A percentile compares a stretch with the other conserved stretches of the same genome.
Conservation (phyloP, 2,888 invertebrate species). For the Oeneis ivallda region DNA sequence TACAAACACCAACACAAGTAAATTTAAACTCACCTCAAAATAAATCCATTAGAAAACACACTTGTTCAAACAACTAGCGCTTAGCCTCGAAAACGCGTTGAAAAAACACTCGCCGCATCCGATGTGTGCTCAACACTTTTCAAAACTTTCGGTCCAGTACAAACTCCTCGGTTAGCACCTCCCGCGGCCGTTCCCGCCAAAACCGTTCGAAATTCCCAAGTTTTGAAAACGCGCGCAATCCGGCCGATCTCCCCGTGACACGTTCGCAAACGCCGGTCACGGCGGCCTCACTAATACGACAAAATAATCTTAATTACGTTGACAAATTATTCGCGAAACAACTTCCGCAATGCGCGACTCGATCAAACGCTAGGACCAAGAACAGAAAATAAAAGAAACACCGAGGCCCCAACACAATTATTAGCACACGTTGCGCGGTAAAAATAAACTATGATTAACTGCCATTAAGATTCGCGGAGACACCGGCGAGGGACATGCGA, state of each 20-base stretch:
- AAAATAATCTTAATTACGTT: slow-evolving; percentile 24
- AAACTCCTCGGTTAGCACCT: slow-evolving; percentile 59
- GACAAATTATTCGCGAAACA: slow-evolving; percentile 53
- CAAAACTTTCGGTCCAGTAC: slow-evolving; percentile 72
- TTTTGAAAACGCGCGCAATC: slow-evolving; percentile 7
- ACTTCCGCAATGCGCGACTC: slow-evolving; percentile 70
- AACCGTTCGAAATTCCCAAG: slow-evolving; percentile 35
- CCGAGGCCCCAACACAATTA: slow-evolving; percentile 71
- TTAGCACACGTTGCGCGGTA: slow-evolving; percentile 78
- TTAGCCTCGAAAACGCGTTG: slow-evolving; percentile 82
- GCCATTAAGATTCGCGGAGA: slow-evolving; percentile 79
- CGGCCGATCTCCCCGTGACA: not conserved
- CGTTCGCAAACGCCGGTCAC: slow-evolving; percentile 15
- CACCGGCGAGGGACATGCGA: slow-evolving; percentile 63
- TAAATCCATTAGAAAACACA: slow-evolving; percentile 83
- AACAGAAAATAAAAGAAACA: slow-evolving; percentile 62
- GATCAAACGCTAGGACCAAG: slow-evolving; percentile 62
- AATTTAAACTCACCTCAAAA: slow-evolving; percentile 82
- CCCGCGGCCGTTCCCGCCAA: slow-evolving; percentile 62
- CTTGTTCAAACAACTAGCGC: slow-evolving; percentile 82
- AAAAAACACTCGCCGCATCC: slow-evolving; percentile 78
- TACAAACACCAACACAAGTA: slow-evolving; percentile 81
- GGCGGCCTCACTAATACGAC: slow-evolving; percentile 9
- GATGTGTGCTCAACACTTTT: slow-evolving; percentile 76
- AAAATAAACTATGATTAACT: slow-evolving; percentile 82